phyloP scores from a whole-genome alignment of 2,888 invertebrate species.

The Stomorhina lunata region DNA sequence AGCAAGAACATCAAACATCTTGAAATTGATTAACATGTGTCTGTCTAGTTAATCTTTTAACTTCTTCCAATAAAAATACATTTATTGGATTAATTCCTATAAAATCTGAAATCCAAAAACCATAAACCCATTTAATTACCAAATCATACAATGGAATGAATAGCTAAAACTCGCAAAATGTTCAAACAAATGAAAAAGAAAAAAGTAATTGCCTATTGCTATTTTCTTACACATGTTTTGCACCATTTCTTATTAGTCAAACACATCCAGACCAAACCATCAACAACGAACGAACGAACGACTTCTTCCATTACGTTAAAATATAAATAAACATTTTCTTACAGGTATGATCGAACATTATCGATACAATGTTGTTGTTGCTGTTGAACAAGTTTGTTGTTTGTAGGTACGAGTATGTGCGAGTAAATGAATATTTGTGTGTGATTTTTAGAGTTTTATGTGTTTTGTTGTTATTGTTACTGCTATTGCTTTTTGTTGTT shows the following conservation, averaged over 20 bases:
- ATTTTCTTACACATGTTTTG: constrained; percentile 43
- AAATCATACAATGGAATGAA: too few relatives aligned
- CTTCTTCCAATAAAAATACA: too few relatives aligned
- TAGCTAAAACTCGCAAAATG: background rate
- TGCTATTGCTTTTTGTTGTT: too few relatives aligned
- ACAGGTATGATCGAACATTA: constrained; percentile 1
- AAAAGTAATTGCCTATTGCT: background rate
- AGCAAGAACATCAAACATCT: background rate
- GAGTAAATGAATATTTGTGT: background rate
- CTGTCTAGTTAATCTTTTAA: too few relatives aligned
- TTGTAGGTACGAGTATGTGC: background rate
- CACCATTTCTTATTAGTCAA: constrained; percentile 32
- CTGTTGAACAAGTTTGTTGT: background rate
- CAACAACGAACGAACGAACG: background rate
- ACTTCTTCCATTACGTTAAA: background rate
- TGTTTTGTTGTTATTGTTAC: background rate
- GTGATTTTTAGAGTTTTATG: background rate
- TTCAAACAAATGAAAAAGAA: background rate
- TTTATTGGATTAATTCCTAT: background rate
- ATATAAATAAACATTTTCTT: background rate
- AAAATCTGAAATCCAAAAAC: background rate
- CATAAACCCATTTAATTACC: background rate
- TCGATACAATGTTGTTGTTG: background rate
- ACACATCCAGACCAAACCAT: background rate
- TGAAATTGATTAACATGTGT: background rate